Evolutionary conservation across 2,888 invertebrate genomes (phyloP).

Genomic region (Nysson spinosus): DNA sequence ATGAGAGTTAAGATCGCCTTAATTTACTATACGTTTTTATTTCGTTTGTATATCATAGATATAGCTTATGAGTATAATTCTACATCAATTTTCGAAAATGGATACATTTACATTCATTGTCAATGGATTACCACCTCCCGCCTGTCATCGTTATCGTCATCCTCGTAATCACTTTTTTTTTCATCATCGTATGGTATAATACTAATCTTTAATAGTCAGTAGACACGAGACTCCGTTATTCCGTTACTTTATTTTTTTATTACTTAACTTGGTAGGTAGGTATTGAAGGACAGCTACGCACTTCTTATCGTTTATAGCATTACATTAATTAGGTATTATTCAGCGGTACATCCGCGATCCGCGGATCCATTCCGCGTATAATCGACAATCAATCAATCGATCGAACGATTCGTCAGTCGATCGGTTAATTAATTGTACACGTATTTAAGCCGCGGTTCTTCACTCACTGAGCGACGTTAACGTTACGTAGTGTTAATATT

Average conservation of each 20-base stretch:
- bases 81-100: slow-evolving; percentile 78
- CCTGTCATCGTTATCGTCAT: slow-evolving; percentile 46
- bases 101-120: slow-evolving; percentile 78
- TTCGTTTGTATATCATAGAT: slow-evolving; percentile 77
- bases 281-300: slow-evolving; percentile 76
- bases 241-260: slow-evolving; percentile 64
- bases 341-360: slow-evolving; percentile 51
- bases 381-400: not conserved
- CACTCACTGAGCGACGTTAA: slow-evolving; percentile 60
- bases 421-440: slow-evolving; percentile 30
- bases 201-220: slow-evolving; percentile 73
- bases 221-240: slow-evolving; percentile 70
- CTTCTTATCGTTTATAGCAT: slow-evolving; percentile 70
- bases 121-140: slow-evolving; percentile 75
- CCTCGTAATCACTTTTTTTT: slow-evolving; percentile 45
- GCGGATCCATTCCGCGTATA: slow-evolving; percentile 9
- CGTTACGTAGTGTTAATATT: slow-evolving; percentile 75
- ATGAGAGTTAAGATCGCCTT: slow-evolving; percentile 16
- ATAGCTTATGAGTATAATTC: slow-evolving; percentile 78
- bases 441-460: slow-evolving; percentile 18
- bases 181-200: slow-evolving; percentile 62
- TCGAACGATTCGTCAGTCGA: not conserved
- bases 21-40: slow-evolving; percentile 76
- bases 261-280: slow-evolving; percentile 71
- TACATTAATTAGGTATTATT: slow-evolving; percentile 75